Conservation (phyloP, 2,113 vertebrate species). For the Dasyornis broadbenti region DNA sequence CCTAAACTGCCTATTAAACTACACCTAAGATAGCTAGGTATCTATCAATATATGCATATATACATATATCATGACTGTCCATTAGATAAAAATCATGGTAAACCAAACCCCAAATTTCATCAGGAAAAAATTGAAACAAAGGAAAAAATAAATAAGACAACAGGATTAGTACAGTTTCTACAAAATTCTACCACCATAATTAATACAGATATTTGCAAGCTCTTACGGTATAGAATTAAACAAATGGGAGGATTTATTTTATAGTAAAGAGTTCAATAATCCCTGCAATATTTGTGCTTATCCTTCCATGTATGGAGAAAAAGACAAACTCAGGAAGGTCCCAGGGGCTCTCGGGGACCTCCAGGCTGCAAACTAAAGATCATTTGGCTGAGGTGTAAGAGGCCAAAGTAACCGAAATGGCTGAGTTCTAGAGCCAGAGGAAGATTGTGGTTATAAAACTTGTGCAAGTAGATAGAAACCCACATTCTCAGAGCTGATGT, state of each 20-base stretch:
- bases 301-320: background rate
- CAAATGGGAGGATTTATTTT: background rate
- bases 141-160: background rate
- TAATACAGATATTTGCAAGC: background rate
- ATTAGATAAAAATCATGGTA: background rate
- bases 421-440: background rate
- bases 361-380: background rate
- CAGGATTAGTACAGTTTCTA: background rate
- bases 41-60: background rate
- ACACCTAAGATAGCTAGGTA: background rate
- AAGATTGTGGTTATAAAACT: background rate
- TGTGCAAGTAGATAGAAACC: background rate
- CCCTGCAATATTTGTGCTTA: background rate
- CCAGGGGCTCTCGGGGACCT: background rate
- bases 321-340: too few species aligned
- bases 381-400: background rate
- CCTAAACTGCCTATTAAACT: background rate
- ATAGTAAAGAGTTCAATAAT: background rate
- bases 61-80: background rate
- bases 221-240: background rate
- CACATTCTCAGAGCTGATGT: background rate
- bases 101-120: background rate
- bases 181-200: background rate
- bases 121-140: background rate
- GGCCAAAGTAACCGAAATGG: rapidly evolving